Evolutionary conservation across 1,140 invertebrate species (phyloP), one percentile per base, ranked within the genome.

Genomic region (Acromyrmex heyeri): DNA sequence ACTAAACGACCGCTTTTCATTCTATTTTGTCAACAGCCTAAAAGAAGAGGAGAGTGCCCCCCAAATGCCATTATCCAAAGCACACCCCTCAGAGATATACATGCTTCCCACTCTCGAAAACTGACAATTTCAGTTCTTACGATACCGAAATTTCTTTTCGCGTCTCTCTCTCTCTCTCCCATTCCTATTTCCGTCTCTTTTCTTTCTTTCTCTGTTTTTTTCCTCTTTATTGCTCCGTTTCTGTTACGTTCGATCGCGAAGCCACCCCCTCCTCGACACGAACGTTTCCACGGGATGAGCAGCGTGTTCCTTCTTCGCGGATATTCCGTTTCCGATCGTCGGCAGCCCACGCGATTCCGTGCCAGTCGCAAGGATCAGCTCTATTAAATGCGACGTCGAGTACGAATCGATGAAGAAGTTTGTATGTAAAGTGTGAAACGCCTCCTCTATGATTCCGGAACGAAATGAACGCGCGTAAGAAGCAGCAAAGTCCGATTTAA

Each of bases 11-110:
- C 87, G 86, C 90, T 93, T 94, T 94, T 88, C 92, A 93, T 95
- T 95, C 93, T 95, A 94, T 95, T 95, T 94, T 95, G 94, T 95
- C 93, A 95, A 95, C 95, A 95, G 95, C 95, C 92, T 95, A 95
- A 95, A 94, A 93, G 94, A 95, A 95, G 95, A 95, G 94, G 95
- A 95, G 91, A 93, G 92, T 90, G 79, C 75, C 89, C 86, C 86
- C 92, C 92, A 92, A 92, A 91, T 92, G 93, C 92, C 93, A 94
- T 95, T 94, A 95, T 92, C 94, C 94, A 94, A 93, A 95, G 91
- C 92, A 94, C 94, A 94, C 92, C 91, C 88, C 88, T 89, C 79
- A 88, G 85, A 88, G 86, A 91, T 91, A 90, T 86, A 91, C 89
- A 91, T 88, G 83, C 89, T 87, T 90, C 75, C 88, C 85, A 67